These are phyloP conservation scores for Hippopotamus amphibius DNA, from an alignment of 2,113 vertebrate genomes.

Conservation along the genomic window DNA sequence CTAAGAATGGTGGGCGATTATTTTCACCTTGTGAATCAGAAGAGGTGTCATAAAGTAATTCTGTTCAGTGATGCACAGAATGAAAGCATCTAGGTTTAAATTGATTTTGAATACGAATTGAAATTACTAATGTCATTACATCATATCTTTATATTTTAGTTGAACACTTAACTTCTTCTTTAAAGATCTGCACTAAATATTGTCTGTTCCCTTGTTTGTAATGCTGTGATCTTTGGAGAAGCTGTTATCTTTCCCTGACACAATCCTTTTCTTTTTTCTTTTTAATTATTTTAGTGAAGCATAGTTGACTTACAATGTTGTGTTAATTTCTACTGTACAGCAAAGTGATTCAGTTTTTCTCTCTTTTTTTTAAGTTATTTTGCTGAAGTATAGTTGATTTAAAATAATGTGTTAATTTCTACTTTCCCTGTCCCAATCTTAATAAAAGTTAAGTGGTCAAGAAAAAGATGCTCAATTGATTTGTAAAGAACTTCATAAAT, in stretches of 20 bases:
- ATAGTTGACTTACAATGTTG: background rate
- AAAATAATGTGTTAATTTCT: background rate
- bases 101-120: background rate
- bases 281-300: background rate
- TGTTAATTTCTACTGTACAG: background rate
- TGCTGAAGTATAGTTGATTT: background rate
- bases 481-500: background rate
- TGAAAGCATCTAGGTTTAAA: slow-evolving; percentile 9
- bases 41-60: background rate
- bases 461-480: background rate
- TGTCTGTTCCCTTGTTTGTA: background rate
- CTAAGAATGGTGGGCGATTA: background rate
- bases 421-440: background rate
- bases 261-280: background rate
- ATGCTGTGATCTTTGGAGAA: background rate
- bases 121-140: slow-evolving; percentile 11
- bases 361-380: background rate
- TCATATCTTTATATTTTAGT: background rate
- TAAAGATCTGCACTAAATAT: background rate
- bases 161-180: background rate
- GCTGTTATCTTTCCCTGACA: background rate
- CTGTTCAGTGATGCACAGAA: slow-evolving; percentile 11
- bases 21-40: slow-evolving; percentile 45
- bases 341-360: background rate
- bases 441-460: background rate